Conservation (phyloP, 2,888 invertebrate genomes). For the Catocala nupta region DNA sequence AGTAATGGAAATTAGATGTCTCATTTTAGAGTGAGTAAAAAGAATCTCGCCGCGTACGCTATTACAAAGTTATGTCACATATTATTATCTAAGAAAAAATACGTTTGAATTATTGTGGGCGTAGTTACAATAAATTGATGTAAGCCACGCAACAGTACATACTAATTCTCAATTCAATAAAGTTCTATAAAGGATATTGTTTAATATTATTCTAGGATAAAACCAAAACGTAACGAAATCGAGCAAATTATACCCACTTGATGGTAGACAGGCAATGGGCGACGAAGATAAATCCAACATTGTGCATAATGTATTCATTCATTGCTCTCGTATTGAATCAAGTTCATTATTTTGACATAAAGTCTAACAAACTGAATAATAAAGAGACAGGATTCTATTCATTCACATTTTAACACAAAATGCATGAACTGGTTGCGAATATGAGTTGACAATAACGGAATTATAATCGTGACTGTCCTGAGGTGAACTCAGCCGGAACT, state of each 20-base stretch:
- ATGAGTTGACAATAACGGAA: constrained; percentile 32
- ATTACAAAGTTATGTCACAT: constrained; percentile 7
- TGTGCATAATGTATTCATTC: too few species aligned
- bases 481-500: constrained; percentile 21
- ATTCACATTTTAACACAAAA: neutral
- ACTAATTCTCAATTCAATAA: too few species aligned
- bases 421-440: constrained; percentile 2
- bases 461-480: constrained; percentile 26
- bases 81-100: neutral
- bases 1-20: constrained; percentile 12
- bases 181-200: too few species aligned
- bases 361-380: neutral
- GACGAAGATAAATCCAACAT: neutral
- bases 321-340: neutral
- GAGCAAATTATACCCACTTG: neutral
- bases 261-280: neutral
- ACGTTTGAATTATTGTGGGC: neutral
- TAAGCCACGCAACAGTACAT: too few species aligned
- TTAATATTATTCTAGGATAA: too few species aligned
- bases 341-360: constrained; percentile 1
- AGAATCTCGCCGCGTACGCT: neutral
- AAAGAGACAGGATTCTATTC: constrained; percentile 2
- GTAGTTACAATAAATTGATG: neutral
- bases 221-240: too few species aligned
- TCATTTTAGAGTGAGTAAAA: neutral